These are phyloP conservation scores for Merodon equestris DNA, from an alignment of 2,888 invertebrate genomes.

Conservation along the genomic window DNA sequence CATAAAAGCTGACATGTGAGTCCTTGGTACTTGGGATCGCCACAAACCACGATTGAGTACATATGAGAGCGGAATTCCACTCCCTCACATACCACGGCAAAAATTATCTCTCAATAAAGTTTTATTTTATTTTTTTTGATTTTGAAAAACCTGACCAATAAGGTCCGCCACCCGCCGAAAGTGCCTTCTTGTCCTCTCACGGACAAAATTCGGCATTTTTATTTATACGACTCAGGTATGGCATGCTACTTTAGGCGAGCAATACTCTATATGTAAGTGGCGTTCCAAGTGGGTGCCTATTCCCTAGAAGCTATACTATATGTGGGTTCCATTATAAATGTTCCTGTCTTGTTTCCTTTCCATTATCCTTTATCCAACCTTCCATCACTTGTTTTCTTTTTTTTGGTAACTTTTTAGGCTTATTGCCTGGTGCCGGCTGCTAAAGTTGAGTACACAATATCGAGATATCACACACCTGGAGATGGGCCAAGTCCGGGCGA, in stretches of 20 bases:
- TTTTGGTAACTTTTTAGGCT: constrained; percentile 55
- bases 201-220: constrained; percentile 10
- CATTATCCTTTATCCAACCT: constrained; percentile 40
- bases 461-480: constrained; percentile 65
- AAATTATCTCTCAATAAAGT: constrained; percentile 68
- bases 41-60: constrained; percentile 13
- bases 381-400: constrained; percentile 17
- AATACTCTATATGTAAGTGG: constrained; percentile 4
- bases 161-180: no score
- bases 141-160: no score
- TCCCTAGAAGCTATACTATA: no score
- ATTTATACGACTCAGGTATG: no score
- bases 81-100: constrained; percentile 11
- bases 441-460: constrained; percentile 46
- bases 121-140: no score
- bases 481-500: constrained; percentile 50
- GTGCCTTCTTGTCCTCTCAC: no score
- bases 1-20: constrained; percentile 62
- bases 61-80: no score
- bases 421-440: constrained; percentile 31
- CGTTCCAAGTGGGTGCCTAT: constrained; percentile 30
- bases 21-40: constrained; percentile 47
- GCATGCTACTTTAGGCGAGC: no score
- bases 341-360: constrained; percentile 9
- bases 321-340: constrained; percentile 14